phyloP scores from a whole-genome alignment of 1,140 invertebrate genomes.

The Pseudomyrmex concolor region DNA sequence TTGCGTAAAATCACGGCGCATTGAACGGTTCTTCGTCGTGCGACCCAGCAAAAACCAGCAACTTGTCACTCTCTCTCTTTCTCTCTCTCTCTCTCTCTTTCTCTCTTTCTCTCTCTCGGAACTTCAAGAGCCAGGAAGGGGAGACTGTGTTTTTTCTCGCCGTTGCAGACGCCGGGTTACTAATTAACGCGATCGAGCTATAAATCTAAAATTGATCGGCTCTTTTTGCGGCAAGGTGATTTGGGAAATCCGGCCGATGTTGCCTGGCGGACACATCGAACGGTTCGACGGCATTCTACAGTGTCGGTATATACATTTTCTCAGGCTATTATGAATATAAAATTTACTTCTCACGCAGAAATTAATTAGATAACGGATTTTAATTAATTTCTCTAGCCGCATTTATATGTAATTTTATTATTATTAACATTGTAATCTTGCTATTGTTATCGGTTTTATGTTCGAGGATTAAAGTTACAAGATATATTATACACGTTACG shows the following conservation, averaged over 20 bases:
- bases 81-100: no score
- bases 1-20: conserved; percentile 33
- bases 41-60: conserved; percentile 58
- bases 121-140: conserved; percentile 34
- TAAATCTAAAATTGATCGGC: conserved; percentile 81
- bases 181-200: conserved; percentile 80
- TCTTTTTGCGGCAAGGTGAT: conserved; percentile 78
- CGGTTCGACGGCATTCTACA: neutral
- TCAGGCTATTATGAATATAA: conserved; percentile 38
- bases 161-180: conserved; percentile 72
- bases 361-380: conserved; percentile 22
- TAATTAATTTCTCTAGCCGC: neutral
- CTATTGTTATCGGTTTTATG: no score
- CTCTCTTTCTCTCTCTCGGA: neutral
- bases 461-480: neutral
- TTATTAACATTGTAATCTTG: no score
- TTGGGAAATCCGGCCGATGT: conserved; percentile 48
- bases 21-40: conserved; percentile 24
- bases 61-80: conserved; percentile 30
- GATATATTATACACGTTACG: neutral
- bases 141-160: conserved; percentile 61
- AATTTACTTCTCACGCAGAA: conserved; percentile 25
- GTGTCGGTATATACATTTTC: neutral
- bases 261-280: conserved; percentile 12
- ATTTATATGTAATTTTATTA: no score